Evolutionary conservation across 2,888 invertebrate species (phyloP), one percentile per base, ranked within the genome.

Genomic region (Machimus atricapillus): DNA sequence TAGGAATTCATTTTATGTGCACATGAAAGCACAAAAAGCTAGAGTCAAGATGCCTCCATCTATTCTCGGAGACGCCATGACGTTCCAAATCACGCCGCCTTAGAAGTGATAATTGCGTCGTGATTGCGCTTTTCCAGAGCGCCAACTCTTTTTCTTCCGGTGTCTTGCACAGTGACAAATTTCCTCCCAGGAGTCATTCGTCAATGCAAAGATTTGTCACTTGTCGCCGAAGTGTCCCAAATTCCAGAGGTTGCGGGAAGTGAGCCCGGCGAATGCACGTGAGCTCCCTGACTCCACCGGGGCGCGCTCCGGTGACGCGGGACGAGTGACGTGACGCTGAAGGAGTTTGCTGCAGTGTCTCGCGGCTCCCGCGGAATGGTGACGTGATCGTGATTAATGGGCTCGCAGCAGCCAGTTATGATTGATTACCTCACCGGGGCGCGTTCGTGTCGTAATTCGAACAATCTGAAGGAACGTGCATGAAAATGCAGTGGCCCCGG

Each of bases 311-410:
- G 40, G 12, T 40, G 40, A 40, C 40, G 40, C 40, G 40, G 12
- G 40, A 40, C 37, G 58, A 83, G 27, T 82, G 82, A 82, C 40
- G 56, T 1, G 82, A 58, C 34, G 82, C 16, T 78, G 40, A 27
- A 86, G 86, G 77, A 86, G 86, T n/a, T n/a, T n/a, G n/a, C 78
- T 87, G 83, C 77, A 82, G 83, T 52, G 86, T 86, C 83, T 83
- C 46, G 66, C 83, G 83, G 78, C 43, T 83, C 40, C 79, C 86
- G 58, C 46, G 76, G 78, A 77, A 66, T 34, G 86, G 85, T 86
- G 87, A 87, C 87, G 86, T 85, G 74, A 82, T 74, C 77, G 82
- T 87, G 87, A 87, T 87, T 87, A 87, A 87, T 86, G 87, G 86
- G 73, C 43, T 74, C 37, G 27, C 23, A 77, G 78, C 66, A 87